phyloP scores from a whole-genome alignment of 2,888 invertebrate species.

The Spicauda simplicius region DNA sequence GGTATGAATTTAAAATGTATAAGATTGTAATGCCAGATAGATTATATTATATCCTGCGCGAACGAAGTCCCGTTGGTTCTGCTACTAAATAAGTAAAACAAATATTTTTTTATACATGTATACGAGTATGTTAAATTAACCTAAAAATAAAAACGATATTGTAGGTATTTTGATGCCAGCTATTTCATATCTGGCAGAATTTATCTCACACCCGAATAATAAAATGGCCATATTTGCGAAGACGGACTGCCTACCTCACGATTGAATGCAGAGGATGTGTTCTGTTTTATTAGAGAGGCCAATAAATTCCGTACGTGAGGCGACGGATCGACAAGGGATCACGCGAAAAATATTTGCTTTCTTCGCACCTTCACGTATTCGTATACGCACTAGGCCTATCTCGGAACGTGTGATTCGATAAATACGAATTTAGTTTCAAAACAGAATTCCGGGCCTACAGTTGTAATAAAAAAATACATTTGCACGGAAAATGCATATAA shows the following conservation, averaged over 20 bases:
- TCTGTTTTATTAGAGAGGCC: slow-evolving; percentile 75
- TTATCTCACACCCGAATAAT: slow-evolving; percentile 5
- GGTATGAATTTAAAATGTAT: too few species aligned
- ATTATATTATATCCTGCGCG: too few species aligned
- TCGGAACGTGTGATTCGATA: slow-evolving; percentile 28
- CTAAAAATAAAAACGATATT: too few species aligned
- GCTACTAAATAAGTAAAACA: too few species aligned
- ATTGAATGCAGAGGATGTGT: slow-evolving; percentile 67
- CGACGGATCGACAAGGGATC: slow-evolving; percentile 57
- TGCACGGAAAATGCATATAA: too few species aligned
- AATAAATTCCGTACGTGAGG: slow-evolving; percentile 78
- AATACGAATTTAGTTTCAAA: slow-evolving; percentile 19
- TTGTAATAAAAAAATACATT: slow-evolving; percentile 9
- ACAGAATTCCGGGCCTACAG: slow-evolving; percentile 10
- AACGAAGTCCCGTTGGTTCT: too few species aligned
- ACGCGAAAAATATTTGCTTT: slow-evolving; percentile 56
- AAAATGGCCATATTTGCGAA: slow-evolving; percentile 23
- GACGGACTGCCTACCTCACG: slow-evolving; percentile 25
- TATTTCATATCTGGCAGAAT: neutral
- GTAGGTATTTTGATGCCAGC: too few species aligned
- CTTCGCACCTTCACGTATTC: slow-evolving; percentile 18
- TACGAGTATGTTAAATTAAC: too few species aligned
- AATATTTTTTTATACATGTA: too few species aligned
- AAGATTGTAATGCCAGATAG: too few species aligned
- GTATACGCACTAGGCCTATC: slow-evolving; percentile 17